Base-by-base conservation (phyloP, 2,113 vertebrate genomes). In the Rutilus rutilus region DNA sequence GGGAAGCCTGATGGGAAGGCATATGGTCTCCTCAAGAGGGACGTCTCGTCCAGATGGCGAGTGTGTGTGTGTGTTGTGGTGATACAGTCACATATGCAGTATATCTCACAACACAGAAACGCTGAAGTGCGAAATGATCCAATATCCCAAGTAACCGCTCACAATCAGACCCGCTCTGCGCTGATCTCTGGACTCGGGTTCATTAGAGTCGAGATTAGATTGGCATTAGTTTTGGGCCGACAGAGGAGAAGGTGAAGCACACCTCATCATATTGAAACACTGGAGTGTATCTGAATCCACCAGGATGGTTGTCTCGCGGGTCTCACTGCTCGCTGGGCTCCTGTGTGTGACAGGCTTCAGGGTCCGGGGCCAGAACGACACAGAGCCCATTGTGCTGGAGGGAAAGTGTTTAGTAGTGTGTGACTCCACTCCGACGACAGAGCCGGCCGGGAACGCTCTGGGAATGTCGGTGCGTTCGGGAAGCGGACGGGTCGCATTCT, bases 341-440 rank as follows among this genome's bases (percentile, higher is more conserved):
- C 76, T 93, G 36, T 78, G 94, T 15, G 36, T 94, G 11, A 6
- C 85, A 52, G 88, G 84, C 87, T 67, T 42, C 42, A 2, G 42
- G 81, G 92, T 93, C 60, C 64, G 42, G 14, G 87, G 92, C 62
- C 95, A 96, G 90, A 96, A 96, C 71, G 93, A 95, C 69, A 96
- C 95, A 0, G 95, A 96, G 86, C 94, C 95, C 1, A 93, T 96
- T 2, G 89, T 95, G 57, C 86, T 96, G 89, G 95, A 96, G 88
- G 95, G 95, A 39, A 95, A 95, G 86, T 96, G 95, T 78, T 89
- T 95, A 88, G 95, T 96, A 30, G 95, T 96, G 83, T 96, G 95
- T 7, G 95, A 96, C 87, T 96, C 95, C 85, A 92, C 92, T 1
- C 95, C 95, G 0, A 84, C 94, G 0, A 85, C 92, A 0, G 95